Evolutionary conservation across 2,113 vertebrate genomes (phyloP).

Genomic region (Nesoenas mayeri): DNA sequence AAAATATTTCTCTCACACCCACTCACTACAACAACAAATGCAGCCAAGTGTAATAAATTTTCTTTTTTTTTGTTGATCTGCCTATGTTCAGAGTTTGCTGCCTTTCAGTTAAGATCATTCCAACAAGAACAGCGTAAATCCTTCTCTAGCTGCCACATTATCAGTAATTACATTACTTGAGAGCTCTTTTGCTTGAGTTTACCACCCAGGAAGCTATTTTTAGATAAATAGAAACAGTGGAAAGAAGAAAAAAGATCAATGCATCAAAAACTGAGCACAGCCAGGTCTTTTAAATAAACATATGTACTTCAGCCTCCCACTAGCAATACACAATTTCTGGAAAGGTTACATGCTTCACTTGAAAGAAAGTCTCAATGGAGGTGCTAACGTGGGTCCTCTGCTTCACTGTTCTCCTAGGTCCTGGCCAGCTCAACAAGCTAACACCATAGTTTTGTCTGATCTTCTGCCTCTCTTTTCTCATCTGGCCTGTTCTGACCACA

Average conservation of each 20-base stretch:
- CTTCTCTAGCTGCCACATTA: not conserved
- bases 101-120: not conserved
- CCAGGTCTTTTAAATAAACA: not conserved
- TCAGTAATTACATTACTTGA: not conserved
- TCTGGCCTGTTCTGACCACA: not conserved
- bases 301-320: not conserved
- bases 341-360: not conserved
- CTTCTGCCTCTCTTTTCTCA: not conserved
- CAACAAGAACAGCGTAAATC: not conserved
- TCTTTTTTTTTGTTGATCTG: not conserved
- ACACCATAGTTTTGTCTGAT: not conserved
- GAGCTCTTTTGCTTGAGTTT: not conserved
- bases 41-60: slow-evolving; percentile 49
- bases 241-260: not conserved
- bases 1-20: slow-evolving; percentile 60
- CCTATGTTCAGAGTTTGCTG: not conserved
- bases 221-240: not conserved
- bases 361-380: not conserved
- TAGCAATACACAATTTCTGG: not conserved
- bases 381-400: not conserved
- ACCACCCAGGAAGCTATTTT: not conserved
- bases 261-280: not conserved
- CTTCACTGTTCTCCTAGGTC: not conserved
- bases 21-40: slow-evolving; percentile 32
- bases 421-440: not conserved